Conservation (phyloP, 2,797 vertebrate genomes). For the Tolypeutes matacus region DNA sequence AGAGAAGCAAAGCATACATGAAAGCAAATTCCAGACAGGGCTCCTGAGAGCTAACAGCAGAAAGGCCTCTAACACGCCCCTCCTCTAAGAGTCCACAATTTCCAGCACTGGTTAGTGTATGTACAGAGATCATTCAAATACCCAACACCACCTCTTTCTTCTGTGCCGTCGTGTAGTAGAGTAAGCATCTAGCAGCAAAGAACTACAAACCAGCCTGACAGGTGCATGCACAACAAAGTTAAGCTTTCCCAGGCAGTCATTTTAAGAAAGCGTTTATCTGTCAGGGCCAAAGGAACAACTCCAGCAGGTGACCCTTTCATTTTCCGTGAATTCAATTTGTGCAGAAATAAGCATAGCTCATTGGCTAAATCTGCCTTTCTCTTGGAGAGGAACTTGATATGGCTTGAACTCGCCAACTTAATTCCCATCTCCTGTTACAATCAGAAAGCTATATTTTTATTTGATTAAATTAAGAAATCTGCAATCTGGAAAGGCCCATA, state of each 20-base stretch:
- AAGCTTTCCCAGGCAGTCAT: conserved; percentile 57
- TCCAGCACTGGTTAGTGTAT: neutral
- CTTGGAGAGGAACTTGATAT: conserved; percentile 57
- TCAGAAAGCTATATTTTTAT: conserved; percentile 64
- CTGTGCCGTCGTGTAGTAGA: neutral
- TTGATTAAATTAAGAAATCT: conserved; percentile 70
- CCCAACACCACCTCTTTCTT: neutral
- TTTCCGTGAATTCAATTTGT: conserved; percentile 73
- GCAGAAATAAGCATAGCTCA: conserved; percentile 64
- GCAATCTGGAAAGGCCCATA: conserved; percentile 33
- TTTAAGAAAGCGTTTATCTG: conserved; percentile 20
- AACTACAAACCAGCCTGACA: neutral
- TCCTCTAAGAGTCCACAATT: neutral
- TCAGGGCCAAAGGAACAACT: conserved; percentile 14
- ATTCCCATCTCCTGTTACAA: conserved; percentile 62
- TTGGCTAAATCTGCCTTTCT: conserved; percentile 67
- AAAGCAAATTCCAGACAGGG: neutral
- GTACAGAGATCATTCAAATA: neutral
- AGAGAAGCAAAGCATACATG: neutral
- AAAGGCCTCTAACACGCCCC: neutral
- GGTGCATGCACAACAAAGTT: neutral
- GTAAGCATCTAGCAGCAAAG: neutral
- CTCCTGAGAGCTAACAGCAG: neutral
- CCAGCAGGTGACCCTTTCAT: conserved; percentile 68
- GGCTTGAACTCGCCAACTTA: conserved; percentile 60